Evolutionary conservation across 2,888 invertebrate species (phyloP).

Genomic region (Heliconius cydno): DNA sequence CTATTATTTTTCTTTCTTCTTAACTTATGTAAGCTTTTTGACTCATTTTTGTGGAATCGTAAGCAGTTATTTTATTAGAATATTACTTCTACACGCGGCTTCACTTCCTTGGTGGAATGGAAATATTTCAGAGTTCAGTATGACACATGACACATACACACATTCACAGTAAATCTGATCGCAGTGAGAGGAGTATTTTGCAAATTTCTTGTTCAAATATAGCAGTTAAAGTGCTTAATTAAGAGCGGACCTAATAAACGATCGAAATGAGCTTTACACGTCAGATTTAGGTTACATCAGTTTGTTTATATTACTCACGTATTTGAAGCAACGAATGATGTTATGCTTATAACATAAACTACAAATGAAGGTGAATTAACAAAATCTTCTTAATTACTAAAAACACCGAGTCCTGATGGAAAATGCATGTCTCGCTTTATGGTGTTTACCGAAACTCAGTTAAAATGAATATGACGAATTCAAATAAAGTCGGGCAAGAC

Average conservation of each 20-base stretch:
- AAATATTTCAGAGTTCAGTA: not conserved
- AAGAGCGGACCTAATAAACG: too few relatives aligned
- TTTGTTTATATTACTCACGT: not conserved
- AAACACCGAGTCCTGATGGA: constrained; percentile 34
- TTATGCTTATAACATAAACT: constrained; percentile 4
- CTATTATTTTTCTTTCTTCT: constrained; percentile 27
- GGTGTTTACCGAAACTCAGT: constrained; percentile 36
- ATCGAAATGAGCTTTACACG: not conserved
- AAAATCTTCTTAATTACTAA: constrained; percentile 38
- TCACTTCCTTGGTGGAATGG: not conserved
- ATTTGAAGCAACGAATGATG: not conserved
- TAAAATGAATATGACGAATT: constrained; percentile 46
- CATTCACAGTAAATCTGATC: not conserved
- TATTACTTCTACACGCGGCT: not conserved
- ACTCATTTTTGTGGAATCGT: constrained; percentile 15
- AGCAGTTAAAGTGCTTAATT: too few relatives aligned
- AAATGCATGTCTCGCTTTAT: constrained; percentile 33
- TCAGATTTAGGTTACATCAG: not conserved
- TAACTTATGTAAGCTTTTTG: constrained; percentile 20
- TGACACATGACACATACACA: not conserved
- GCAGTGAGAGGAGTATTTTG: not conserved
- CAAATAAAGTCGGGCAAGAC: constrained; percentile 55
- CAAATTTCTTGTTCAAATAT: too few relatives aligned
- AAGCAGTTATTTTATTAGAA: constrained; percentile 46
- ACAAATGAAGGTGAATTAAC: constrained; percentile 40